Conservation (phyloP, 2,113 vertebrate genomes). For the Verasper variegatus region DNA sequence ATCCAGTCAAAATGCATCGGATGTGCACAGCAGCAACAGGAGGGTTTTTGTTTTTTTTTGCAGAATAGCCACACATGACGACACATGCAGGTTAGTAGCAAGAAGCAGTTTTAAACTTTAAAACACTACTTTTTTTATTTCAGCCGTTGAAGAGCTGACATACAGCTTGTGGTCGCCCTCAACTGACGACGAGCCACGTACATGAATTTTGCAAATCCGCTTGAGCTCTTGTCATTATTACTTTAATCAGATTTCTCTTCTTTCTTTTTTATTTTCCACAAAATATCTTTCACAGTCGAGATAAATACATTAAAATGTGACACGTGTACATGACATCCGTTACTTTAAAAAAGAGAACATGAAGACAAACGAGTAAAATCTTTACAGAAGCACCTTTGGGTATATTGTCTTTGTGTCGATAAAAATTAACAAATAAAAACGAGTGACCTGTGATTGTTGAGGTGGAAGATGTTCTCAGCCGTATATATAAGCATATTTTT, state of each 20-base stretch:
- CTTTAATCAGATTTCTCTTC: conserved; percentile 71
- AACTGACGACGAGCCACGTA: conserved; percentile 9
- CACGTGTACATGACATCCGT: conserved; percentile 62
- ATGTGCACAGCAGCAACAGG: background rate
- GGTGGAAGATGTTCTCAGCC: conserved; percentile 19
- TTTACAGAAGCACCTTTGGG: conserved; percentile 63
- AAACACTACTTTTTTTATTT: conserved; percentile 6
- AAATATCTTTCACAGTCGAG: conserved; percentile 78
- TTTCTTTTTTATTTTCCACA: conserved; percentile 51
- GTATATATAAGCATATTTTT: conserved; percentile 36
- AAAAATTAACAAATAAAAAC: conserved; percentile 26
- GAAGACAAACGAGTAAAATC: conserved; percentile 12
- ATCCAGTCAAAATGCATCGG: conserved; percentile 1
- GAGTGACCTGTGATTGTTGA: conserved; percentile 31
- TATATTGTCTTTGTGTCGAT: conserved; percentile 35
- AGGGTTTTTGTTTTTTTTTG: too few relatives aligned
- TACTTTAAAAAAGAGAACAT: conserved; percentile 24
- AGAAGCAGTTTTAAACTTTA: conserved; percentile 41
- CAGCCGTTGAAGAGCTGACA: conserved; percentile 44
- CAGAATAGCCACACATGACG: conserved; percentile 46
- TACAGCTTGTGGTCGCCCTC: conserved; percentile 82
- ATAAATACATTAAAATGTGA: conserved; percentile 80
- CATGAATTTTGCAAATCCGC: conserved; percentile 40
- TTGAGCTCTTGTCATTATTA: conserved; percentile 38
- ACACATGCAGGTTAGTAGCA: conserved; percentile 83